Conservation (phyloP, 2,113 vertebrate genomes). For the Tautogolabrus adspersus region DNA sequence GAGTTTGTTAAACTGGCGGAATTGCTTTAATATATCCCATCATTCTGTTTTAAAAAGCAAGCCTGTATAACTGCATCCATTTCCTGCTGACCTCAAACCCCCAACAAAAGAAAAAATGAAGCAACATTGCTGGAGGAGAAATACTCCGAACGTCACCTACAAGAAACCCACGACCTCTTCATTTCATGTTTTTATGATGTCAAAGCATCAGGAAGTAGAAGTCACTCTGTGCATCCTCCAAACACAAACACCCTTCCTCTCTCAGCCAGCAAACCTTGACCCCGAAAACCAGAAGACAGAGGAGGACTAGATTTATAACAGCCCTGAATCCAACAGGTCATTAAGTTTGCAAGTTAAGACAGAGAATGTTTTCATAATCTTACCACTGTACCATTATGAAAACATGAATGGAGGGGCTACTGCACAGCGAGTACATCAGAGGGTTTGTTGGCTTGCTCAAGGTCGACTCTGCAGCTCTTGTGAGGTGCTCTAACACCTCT, state of each 20-base stretch:
- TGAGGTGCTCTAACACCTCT: no score
- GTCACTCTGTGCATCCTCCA: slow-evolving; percentile 17
- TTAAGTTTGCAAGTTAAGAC: slow-evolving; percentile 9
- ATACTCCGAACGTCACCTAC: not conserved
- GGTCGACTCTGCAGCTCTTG: no score
- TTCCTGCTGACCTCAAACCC: slow-evolving; percentile 8
- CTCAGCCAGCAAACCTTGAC: slow-evolving; percentile 7
- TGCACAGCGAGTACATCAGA: no score
- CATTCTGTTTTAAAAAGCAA: slow-evolving; percentile 12
- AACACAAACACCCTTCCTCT: slow-evolving; percentile 31
- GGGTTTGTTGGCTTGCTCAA: no score
- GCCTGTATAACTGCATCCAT: not conserved
- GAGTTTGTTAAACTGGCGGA: slow-evolving; percentile 26
- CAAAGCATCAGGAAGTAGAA: slow-evolving; percentile 14
- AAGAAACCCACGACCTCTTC: not conserved
- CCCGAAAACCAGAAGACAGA: slow-evolving; percentile 19
- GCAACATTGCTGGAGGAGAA: not conserved
- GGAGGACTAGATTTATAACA: not conserved
- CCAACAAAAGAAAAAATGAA: not conserved
- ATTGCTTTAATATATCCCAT: slow-evolving; percentile 13
- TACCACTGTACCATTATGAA: accelerated
- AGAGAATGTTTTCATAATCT: not conserved
- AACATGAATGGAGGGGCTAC: no score
- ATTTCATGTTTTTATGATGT: slow-evolving; percentile 4
- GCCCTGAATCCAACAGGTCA: not conserved